These are phyloP conservation scores for Drosophila kikkawai DNA, from an alignment of 1,140 invertebrate species.

Conservation along the genomic window DNA sequence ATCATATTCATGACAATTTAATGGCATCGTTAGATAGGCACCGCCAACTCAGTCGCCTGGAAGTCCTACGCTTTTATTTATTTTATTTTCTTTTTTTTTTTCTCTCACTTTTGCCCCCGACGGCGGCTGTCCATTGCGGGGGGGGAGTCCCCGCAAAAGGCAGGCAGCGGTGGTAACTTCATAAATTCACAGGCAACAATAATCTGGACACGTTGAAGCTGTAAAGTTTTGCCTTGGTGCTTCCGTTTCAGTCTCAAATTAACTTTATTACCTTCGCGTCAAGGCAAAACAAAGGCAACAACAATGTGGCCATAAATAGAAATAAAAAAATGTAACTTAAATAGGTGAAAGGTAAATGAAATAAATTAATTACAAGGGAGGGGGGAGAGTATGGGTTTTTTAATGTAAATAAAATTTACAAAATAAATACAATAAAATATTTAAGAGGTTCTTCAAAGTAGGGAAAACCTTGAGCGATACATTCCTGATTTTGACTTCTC, in stretches of 20 bases:
- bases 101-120: neutral
- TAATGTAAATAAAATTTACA: neutral
- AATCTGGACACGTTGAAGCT: conserved; percentile 20
- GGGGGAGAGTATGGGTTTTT: no score
- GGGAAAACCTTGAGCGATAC: no score
- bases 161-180: neutral
- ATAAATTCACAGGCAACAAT: conserved; percentile 9
- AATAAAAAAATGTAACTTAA: neutral
- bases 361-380: neutral
- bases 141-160: neutral
- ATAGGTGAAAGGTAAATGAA: neutral
- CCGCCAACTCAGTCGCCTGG: conserved; percentile 32
- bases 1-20: conserved; percentile 80
- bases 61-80: conserved; percentile 28
- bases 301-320: neutral
- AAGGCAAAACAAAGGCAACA: conserved; percentile 1
- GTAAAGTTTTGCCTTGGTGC: conserved; percentile 3
- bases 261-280: conserved; percentile 9
- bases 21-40: conserved; percentile 73
- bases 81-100: neutral
- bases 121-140: neutral
- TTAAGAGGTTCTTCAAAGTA: no score
- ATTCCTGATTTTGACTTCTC: no score
- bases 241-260: conserved; percentile 14
- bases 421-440: neutral